Evolutionary conservation across 2,888 invertebrate genomes (phyloP), one percentile per base, ranked within the genome.

Genomic region (Eupelmus urozonus): DNA sequence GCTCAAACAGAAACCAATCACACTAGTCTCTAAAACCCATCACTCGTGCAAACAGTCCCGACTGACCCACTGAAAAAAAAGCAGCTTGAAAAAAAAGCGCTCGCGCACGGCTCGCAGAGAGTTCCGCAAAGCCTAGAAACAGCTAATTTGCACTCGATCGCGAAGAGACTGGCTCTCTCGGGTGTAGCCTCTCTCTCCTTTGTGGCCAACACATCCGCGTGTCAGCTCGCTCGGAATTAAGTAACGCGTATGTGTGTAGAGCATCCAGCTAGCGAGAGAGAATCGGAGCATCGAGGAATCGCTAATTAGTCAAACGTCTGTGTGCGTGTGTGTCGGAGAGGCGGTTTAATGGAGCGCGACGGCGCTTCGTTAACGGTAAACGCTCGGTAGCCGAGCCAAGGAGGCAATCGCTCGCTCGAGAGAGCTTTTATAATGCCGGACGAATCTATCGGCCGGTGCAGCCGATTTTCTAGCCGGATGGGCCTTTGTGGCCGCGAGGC

Each of bases 321-420:
- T 40, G 71, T 62, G 71, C 65, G 45, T 57, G 69, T 51, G 13
- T 45, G n/a, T n/a, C 13, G 9, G 13, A 45, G 16, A 7, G 49
- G 5, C 20, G 51, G 72, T 76, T 83, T 83, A 86, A 85, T 86
- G 85, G 85, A 85, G 85, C 85, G 83, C 82, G 81, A 83, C 82
- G 84, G 84, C 16, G 65, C 18, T 59, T 85, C 82, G 82, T 84
- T 87, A 87, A 87, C 87, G 87, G 87, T 87, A 87, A 70, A 76
- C 55, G n/a, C 9, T 34, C 34, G 34, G 5, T 34, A 40, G 20
- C 2, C 18, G 51, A 20, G 40, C 5, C 51, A 51, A 16, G 34
- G 34, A 67, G 34, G 2, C 34, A 34, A 29, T 49, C 40, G 11
- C 4, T 40, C 40, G 40, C 40, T 4, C 40, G 4, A 7, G 40